phyloP scores from a whole-genome alignment of 1,140 invertebrate genomes.

The Parapsyche elsis region DNA sequence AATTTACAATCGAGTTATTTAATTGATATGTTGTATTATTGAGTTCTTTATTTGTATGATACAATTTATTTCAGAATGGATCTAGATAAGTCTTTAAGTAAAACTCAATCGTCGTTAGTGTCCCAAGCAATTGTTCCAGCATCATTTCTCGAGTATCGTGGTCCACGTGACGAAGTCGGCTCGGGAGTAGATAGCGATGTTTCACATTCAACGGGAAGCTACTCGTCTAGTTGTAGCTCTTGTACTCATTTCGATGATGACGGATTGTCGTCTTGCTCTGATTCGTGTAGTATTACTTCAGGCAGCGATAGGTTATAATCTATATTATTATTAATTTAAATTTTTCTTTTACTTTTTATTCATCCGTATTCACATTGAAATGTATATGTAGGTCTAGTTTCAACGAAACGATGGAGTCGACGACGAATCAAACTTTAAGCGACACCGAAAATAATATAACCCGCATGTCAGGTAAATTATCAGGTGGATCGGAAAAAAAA shows the following conservation, averaged over 20 bases:
- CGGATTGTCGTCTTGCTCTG: slow-evolving; percentile 56
- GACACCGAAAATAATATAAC: slow-evolving; percentile 50
- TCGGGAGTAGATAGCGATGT: slow-evolving; percentile 65
- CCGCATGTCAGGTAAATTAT: slow-evolving; percentile 44
- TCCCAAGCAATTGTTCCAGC: slow-evolving; percentile 60
- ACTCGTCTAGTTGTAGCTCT: slow-evolving; percentile 64
- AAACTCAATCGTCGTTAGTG: slow-evolving; percentile 53
- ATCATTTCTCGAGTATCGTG: slow-evolving; percentile 65
- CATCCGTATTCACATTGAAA: neutral
- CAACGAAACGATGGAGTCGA: slow-evolving; percentile 62
- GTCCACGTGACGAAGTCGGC: slow-evolving; percentile 63
- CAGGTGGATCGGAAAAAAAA: slow-evolving; percentile 22
- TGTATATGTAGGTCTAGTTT: slow-evolving; percentile 54
- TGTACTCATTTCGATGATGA: slow-evolving; percentile 64
- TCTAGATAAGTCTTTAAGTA: slow-evolving; percentile 44
- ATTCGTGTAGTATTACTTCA: slow-evolving; percentile 60
- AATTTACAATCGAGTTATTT: slow-evolving; percentile 12
- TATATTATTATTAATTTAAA: neutral
- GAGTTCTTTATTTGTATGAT: no score
- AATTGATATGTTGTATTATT: slow-evolving; percentile 7
- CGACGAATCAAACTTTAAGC: slow-evolving; percentile 54
- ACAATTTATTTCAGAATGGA: slow-evolving; percentile 15
- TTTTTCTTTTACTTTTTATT: neutral
- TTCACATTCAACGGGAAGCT: slow-evolving; percentile 60
- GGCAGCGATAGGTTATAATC: slow-evolving; percentile 60